Conservation (phyloP, 2,113 vertebrate species). For the Sturnira hondurensis region DNA sequence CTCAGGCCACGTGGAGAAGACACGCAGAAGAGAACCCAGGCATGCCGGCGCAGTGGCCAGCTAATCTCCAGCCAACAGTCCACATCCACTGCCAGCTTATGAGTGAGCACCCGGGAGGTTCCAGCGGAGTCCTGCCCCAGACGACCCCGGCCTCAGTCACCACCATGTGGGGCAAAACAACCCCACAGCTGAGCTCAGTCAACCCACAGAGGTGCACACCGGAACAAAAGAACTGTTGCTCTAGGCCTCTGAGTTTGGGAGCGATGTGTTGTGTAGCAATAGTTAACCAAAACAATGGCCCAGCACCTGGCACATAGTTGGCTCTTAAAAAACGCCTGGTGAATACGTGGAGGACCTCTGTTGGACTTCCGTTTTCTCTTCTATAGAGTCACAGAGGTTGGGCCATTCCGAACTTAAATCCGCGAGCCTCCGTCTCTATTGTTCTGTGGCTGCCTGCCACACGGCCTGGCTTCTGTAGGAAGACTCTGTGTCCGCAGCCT, state of each 20-base stretch:
- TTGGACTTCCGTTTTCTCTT: not conserved
- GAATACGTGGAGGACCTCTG: not conserved
- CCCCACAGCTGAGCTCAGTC: not conserved
- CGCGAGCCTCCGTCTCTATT: rapidly evolving
- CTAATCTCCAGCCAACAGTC: not conserved
- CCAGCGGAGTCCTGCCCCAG: not conserved
- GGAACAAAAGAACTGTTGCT: not conserved
- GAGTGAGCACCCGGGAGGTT: not conserved
- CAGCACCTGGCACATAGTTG: not conserved
- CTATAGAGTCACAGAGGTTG: not conserved
- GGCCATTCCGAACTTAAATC: not conserved
- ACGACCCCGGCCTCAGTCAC: not conserved
- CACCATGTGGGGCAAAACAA: not conserved
- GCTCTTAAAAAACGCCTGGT: not conserved
- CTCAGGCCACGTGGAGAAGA: not conserved
- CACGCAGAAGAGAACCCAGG: not conserved
- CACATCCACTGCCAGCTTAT: too few species aligned
- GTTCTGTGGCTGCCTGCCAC: not conserved
- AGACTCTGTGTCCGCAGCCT: too few species aligned
- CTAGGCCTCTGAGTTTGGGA: not conserved
- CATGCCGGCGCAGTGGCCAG: too few species aligned
- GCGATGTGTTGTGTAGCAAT: not conserved
- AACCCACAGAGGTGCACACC: not conserved
- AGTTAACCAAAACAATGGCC: not conserved
- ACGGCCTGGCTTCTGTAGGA: not conserved